phyloP scores from a whole-genome alignment of 2,888 invertebrate genomes.

The Ophion ventricosus region DNA sequence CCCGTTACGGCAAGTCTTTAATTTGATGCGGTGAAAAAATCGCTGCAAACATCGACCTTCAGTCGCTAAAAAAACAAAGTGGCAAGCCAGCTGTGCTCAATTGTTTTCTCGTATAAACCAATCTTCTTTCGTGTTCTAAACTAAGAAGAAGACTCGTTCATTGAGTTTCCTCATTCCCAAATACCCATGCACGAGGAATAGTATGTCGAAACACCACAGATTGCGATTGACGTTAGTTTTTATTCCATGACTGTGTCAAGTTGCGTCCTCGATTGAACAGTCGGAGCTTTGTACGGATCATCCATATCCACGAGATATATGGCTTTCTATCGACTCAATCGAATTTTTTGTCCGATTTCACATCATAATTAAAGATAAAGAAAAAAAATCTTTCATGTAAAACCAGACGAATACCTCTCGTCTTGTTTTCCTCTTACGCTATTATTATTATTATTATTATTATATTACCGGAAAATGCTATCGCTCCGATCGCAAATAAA shows the following conservation, averaged over 20 bases:
- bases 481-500: slow-evolving; percentile 27
- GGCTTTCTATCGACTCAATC: neutral
- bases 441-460: slow-evolving; percentile 2
- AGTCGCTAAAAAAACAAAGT: no score
- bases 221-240: neutral
- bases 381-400: neutral
- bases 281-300: no score
- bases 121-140: no score
- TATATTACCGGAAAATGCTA: slow-evolving; percentile 20
- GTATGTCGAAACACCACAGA: neutral
- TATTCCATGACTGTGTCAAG: neutral
- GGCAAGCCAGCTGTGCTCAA: no score
- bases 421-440: neutral
- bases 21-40: no score
- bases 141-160: neutral
- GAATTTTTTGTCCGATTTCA: neutral
- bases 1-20: no score
- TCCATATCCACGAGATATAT: neutral
- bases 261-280: neutral
- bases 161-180: neutral
- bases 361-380: neutral
- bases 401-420: neutral
- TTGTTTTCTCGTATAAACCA: no score
- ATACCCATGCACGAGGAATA: neutral
- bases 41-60: no score